phyloP scores from a whole-genome alignment of 2,113 vertebrate genomes.

The Phoxinus phoxinus region DNA sequence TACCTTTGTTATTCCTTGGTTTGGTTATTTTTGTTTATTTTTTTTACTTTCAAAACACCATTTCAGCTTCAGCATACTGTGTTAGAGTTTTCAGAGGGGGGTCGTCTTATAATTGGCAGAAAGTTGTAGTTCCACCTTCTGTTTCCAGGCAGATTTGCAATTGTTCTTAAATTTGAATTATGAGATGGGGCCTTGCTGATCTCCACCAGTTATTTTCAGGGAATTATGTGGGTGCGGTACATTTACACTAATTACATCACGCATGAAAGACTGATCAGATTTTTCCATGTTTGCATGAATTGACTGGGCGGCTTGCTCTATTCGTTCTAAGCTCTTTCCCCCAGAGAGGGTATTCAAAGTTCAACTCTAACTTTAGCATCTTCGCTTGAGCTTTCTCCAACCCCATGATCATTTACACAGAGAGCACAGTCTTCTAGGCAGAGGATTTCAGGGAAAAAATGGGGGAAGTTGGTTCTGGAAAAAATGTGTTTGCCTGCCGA shows the following conservation, averaged over 20 bases:
- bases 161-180: slow-evolving; percentile 13
- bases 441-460: slow-evolving; percentile 33
- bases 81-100: slow-evolving; percentile 4
- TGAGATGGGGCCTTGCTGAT: background rate
- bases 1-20: background rate
- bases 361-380: slow-evolving; percentile 47
- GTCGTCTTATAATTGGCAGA: slow-evolving; percentile 26
- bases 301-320: background rate
- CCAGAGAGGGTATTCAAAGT: slow-evolving; percentile 21
- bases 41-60: background rate
- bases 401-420: slow-evolving; percentile 29
- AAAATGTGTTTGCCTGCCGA: slow-evolving; percentile 25
- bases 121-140: slow-evolving; percentile 22
- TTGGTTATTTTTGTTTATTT: too few species aligned
- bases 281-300: slow-evolving; percentile 17
- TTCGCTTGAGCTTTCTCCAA: background rate
- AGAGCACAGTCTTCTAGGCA: slow-evolving; percentile 15
- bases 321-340: slow-evolving; percentile 22
- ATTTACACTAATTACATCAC: background rate
- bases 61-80: background rate
- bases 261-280: background rate
- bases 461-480: background rate
- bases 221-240: background rate
- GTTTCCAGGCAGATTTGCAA: slow-evolving; percentile 39
- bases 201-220: background rate